Conservation (phyloP, 2,113 vertebrate species). For the Cyphomyrus plagiostoma region DNA sequence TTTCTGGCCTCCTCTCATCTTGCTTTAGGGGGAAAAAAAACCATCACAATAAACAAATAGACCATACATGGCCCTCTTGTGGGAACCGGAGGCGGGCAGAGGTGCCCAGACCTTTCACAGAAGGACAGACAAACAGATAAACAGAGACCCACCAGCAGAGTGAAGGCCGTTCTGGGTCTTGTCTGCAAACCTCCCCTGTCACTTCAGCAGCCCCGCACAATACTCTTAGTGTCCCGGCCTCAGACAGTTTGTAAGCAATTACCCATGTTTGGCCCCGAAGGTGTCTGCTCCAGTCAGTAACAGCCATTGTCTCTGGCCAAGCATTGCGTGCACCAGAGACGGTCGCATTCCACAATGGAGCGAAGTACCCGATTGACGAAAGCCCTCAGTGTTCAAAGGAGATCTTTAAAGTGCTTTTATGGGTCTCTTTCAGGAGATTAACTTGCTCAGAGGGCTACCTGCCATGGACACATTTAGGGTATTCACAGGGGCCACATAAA, state of each 20-base stretch:
- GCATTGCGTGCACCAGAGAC: conserved; percentile 56
- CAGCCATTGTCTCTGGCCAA: conserved; percentile 56
- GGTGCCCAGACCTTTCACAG: background rate
- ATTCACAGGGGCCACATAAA: conserved; percentile 63
- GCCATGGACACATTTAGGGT: conserved; percentile 63
- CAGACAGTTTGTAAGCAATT: conserved; percentile 76
- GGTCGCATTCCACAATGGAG: conserved; percentile 53
- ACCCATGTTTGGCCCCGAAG: conserved; percentile 64
- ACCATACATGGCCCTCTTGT: background rate
- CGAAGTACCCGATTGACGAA: conserved; percentile 66
- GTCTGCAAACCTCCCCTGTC: conserved; percentile 40
- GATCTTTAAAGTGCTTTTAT: conserved; percentile 70
- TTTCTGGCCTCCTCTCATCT: background rate
- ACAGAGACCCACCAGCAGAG: conserved; percentile 13
- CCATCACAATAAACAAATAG: background rate
- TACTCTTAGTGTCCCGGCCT: conserved; percentile 59
- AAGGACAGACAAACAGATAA: conserved; percentile 9
- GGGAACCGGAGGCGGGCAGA: background rate
- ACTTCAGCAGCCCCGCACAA: conserved; percentile 44
- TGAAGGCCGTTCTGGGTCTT: conserved; percentile 42
- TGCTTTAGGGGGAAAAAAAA: background rate
- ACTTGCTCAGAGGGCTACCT: conserved; percentile 73
- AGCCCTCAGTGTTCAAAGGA: conserved; percentile 56
- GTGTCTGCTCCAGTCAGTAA: conserved; percentile 67
- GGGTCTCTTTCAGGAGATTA: conserved; percentile 70